Evolutionary conservation across 2,797 vertebrate species (phyloP).

Genomic region (Oryzias sinensis): DNA sequence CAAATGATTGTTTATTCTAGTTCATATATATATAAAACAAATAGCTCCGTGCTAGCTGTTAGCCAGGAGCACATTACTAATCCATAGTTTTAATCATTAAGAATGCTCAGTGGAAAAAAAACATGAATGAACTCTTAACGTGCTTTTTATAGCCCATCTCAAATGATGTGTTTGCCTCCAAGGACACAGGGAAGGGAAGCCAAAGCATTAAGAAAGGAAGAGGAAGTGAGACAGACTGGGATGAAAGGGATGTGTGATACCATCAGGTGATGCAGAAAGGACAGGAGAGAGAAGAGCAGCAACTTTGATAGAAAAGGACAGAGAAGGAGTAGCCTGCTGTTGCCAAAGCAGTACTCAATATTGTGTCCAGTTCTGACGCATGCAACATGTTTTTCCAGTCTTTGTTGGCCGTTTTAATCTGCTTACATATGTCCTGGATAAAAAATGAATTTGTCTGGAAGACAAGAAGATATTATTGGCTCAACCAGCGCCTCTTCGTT

Average conservation of each 20-base stretch:
- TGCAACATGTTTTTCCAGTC: slow-evolving; percentile 70
- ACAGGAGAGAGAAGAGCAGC: slow-evolving; percentile 39
- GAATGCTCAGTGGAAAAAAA: slow-evolving; percentile 11
- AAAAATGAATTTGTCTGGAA: slow-evolving; percentile 70
- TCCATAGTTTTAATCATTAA: slow-evolving; percentile 15
- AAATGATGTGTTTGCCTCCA: slow-evolving; percentile 30
- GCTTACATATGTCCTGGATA: slow-evolving; percentile 64
- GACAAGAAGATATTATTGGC: slow-evolving; percentile 61
- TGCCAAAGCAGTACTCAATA: slow-evolving; percentile 61
- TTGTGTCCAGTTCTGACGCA: slow-evolving; percentile 67
- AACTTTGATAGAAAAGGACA: slow-evolving; percentile 23
- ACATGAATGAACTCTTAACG: slow-evolving; percentile 1
- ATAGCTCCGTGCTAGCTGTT: not conserved
- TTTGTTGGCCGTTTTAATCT: slow-evolving; percentile 60
- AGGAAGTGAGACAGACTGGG: slow-evolving; percentile 20
- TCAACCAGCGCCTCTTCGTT: slow-evolving; percentile 46
- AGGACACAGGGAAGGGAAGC: slow-evolving; percentile 19
- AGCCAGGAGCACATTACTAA: slow-evolving; percentile 11
- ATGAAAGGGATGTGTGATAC: slow-evolving; percentile 33
- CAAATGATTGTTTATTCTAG: not conserved
- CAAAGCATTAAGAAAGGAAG: slow-evolving; percentile 13
- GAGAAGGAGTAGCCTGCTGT: slow-evolving; percentile 30
- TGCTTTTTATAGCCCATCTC: slow-evolving; percentile 24
- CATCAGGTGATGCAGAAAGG: slow-evolving; percentile 68
- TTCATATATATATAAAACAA: not conserved